Evolutionary conservation across 1,140 invertebrate species (phyloP).

Genomic region (Melitaea cinxia): DNA sequence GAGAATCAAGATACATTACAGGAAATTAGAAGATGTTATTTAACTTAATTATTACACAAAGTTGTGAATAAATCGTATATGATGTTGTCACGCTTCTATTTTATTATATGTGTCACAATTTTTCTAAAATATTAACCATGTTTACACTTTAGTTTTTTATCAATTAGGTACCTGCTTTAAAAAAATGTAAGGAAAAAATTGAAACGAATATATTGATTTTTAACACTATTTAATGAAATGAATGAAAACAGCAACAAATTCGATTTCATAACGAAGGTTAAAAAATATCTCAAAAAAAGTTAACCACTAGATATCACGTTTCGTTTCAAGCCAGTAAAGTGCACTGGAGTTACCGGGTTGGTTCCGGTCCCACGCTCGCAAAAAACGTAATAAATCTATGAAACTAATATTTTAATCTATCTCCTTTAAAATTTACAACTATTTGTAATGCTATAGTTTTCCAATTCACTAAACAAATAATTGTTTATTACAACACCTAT

Average conservation of each 20-base stretch:
- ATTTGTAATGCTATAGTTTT: neutral
- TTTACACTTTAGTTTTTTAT: too few relatives aligned
- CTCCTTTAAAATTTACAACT: neutral
- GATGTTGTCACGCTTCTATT: too few relatives aligned
- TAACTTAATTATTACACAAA: neutral
- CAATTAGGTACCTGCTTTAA: too few relatives aligned
- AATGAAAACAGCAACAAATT: neutral
- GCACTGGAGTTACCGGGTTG: conserved; percentile 20
- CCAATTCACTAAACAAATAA: too few relatives aligned
- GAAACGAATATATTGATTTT: too few relatives aligned
- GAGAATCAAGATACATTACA: conserved; percentile 13
- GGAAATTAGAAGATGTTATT: conserved; percentile 22
- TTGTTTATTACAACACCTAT: too few relatives aligned
- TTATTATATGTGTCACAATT: too few relatives aligned
- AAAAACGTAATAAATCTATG: conserved; percentile 18
- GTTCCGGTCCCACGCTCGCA: conserved; percentile 37
- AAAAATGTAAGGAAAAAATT: too few relatives aligned
- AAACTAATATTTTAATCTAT: neutral
- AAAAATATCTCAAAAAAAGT: conserved; percentile 27
- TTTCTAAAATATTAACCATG: too few relatives aligned
- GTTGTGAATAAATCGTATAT: neutral
- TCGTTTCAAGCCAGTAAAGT: conserved; percentile 24
- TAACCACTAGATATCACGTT: conserved; percentile 24
- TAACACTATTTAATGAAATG: neutral
- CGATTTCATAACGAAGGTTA: conserved; percentile 4